Evolutionary conservation across 2,113 vertebrate genomes (phyloP).

Genomic region (Plectropomus leopardus): DNA sequence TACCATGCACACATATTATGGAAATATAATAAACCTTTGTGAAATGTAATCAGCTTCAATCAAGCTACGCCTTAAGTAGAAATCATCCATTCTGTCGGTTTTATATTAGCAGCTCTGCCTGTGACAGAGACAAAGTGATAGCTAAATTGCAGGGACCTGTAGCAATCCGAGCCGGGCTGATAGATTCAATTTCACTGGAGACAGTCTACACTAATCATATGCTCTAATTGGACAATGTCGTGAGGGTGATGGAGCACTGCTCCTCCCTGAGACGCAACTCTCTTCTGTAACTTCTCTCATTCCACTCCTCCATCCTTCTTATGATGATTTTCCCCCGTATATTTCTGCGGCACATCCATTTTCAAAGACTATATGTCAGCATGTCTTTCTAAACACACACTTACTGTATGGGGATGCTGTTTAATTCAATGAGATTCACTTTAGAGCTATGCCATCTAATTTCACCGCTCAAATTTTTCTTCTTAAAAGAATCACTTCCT

Average conservation of each 20-base stretch:
- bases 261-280: conserved; percentile 35
- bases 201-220: conserved; percentile 71
- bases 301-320: conserved; percentile 16
- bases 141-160: conserved; percentile 70
- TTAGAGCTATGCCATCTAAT: conserved; percentile 32
- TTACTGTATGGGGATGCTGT: conserved; percentile 5
- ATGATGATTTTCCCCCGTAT: conserved; percentile 1
- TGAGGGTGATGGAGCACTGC: conserved; percentile 51
- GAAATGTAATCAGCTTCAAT: conserved; percentile 79
- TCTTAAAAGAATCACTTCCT: conserved; percentile 32
- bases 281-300: conserved; percentile 35
- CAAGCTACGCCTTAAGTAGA: conserved; percentile 72
- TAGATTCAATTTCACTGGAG: conserved; percentile 74
- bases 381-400: conserved; percentile 33
- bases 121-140: conserved; percentile 76
- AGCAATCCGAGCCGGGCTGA: conserved; percentile 69
- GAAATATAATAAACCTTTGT: conserved; percentile 68
- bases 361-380: conserved; percentile 52
- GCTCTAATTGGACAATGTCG: conserved; percentile 79
- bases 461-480: conserved; percentile 37
- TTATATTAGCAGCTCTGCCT: conserved; percentile 66
- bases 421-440: conserved; percentile 58
- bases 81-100: conserved; percentile 74
- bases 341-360: conserved; percentile 22
- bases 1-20: conserved; percentile 40